Evolutionary conservation across 2,888 invertebrate genomes (phyloP).

Genomic region (Tryphoninae sp.): DNA sequence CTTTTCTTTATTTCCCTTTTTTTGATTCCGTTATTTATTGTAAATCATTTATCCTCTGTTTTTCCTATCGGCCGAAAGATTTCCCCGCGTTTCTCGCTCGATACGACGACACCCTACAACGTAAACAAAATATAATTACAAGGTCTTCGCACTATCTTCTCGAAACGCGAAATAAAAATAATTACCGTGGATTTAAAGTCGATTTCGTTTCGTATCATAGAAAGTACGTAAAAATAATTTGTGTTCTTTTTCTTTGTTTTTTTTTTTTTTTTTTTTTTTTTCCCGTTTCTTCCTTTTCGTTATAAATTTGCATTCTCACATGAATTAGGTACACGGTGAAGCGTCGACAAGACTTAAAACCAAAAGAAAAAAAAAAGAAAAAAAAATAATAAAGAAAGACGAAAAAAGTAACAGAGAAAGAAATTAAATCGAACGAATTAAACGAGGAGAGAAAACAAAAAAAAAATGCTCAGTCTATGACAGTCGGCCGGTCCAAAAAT

Average conservation of each 20-base stretch:
- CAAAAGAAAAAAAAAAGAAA: constrained; percentile 9
- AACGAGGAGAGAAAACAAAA: neutral
- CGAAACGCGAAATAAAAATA: too few relatives aligned
- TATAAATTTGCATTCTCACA: constrained; percentile 31
- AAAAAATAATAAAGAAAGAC: neutral
- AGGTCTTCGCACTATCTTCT: too few relatives aligned
- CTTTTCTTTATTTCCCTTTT: constrained; percentile 34
- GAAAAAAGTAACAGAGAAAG: constrained; percentile 5
- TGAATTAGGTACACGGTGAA: constrained; percentile 42
- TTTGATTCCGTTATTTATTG: constrained; percentile 35
- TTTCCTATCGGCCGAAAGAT: too few relatives aligned
- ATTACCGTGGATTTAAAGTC: neutral
- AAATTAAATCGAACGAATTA: constrained; percentile 15
- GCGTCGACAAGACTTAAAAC: constrained; percentile 21
- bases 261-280: too few relatives aligned
- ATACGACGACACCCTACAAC: constrained; percentile 35
- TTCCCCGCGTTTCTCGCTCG: too few relatives aligned
- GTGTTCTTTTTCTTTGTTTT: neutral
- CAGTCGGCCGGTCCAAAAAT: constrained; percentile 49
- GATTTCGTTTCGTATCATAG: constrained; percentile 20
- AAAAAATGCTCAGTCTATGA: constrained; percentile 60
- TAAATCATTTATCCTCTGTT: too few relatives aligned
- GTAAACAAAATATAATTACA: constrained; percentile 14
- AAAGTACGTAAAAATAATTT: constrained; percentile 41
- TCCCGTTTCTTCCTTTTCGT: neutral